Evolutionary conservation across 2,888 invertebrate species (phyloP), one percentile per base, ranked within the genome.

Genomic region (Sesamia inferens): DNA sequence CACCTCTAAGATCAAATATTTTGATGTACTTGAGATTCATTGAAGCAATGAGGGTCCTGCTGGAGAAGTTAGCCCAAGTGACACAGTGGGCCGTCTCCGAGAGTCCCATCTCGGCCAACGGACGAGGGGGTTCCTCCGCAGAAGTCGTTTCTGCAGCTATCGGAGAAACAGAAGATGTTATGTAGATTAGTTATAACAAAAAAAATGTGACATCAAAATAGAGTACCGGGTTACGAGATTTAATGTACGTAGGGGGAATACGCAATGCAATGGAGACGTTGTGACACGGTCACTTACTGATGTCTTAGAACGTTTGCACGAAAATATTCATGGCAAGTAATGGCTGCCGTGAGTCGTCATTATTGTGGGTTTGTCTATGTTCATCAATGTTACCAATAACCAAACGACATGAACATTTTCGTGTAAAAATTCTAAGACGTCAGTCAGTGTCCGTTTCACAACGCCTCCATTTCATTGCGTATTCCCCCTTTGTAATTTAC

Each of bases 21-120:
- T 98, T 98, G 61, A 99, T 97, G 88, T 98, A 97, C 89, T 99
- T 99, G 87, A 98, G 97, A 93, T 98, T 99, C 97, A 99, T 98
- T 64, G 99, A 99, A n/a, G 98, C 97, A 2, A 98, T 97, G 51
- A 99, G 96, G 5, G 98, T 97, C 84, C 98, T 97, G 69, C 97
- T 97, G 76, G 97, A 97, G 83, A 97, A 97, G 82, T 97, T 96
- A 76, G 98, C 97, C 99, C 99, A 99, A 58, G 98, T 97, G 47
- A 99, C 96, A 8, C 98, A 98, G 93, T 98, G 98, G 0, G 98
- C 97, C 0, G 98, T 97, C 93, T 99, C 99, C 0, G 98, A 98
- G 31, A 98, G 96, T 0, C 98, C 99, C 94, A 98, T 97, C 92
- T 99, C 98, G 11, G 97, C 96, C 6, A 98, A 88, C 0, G 98